These are phyloP conservation scores for Rhagophthalmus giganteus DNA, from an alignment of 2,888 invertebrate genomes.

Conservation along the genomic window DNA sequence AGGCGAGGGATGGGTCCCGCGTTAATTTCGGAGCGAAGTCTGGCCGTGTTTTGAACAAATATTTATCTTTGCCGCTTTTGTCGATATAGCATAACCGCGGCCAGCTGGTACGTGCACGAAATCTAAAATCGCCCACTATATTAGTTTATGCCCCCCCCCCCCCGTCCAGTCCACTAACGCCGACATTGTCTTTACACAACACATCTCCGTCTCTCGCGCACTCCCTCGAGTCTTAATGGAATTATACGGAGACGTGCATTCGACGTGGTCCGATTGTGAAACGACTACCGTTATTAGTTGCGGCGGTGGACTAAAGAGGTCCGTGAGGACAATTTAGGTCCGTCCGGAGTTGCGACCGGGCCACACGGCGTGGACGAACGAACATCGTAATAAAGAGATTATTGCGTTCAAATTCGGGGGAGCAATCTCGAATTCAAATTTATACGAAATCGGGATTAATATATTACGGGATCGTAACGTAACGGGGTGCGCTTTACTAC, in stretches of 20 bases:
- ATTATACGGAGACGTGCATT: constrained; percentile 30
- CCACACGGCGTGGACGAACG: constrained; percentile 26
- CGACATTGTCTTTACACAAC: constrained; percentile 42
- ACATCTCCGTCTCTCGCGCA: constrained; percentile 28
- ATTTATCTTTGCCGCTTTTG: constrained; percentile 46
- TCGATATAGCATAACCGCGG: constrained; percentile 41
- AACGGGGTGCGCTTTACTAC: constrained; percentile 4
- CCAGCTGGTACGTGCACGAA: constrained; percentile 41
- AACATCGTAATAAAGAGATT: constrained; percentile 28
- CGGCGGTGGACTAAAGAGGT: constrained; percentile 35
- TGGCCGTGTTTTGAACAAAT: constrained; percentile 41
- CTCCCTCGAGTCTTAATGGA: constrained; percentile 29
- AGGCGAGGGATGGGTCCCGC: constrained; percentile 12
- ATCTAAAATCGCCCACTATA: constrained; percentile 46
- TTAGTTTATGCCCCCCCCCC: constrained; percentile 47
- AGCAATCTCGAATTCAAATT: constrained; percentile 13
- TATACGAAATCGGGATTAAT: constrained; percentile 18
- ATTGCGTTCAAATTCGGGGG: constrained; percentile 25
- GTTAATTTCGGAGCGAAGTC: constrained; percentile 32
- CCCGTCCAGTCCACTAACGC: too few relatives aligned
- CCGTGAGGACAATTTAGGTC: constrained; percentile 31
- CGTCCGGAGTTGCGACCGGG: constrained; percentile 20
- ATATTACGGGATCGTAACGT: constrained; percentile 5
- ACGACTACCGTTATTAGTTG: constrained; percentile 35
- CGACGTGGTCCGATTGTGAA: constrained; percentile 24